phyloP scores from a whole-genome alignment of 2,888 invertebrate genomes.

The Drosophila ezoana region DNA sequence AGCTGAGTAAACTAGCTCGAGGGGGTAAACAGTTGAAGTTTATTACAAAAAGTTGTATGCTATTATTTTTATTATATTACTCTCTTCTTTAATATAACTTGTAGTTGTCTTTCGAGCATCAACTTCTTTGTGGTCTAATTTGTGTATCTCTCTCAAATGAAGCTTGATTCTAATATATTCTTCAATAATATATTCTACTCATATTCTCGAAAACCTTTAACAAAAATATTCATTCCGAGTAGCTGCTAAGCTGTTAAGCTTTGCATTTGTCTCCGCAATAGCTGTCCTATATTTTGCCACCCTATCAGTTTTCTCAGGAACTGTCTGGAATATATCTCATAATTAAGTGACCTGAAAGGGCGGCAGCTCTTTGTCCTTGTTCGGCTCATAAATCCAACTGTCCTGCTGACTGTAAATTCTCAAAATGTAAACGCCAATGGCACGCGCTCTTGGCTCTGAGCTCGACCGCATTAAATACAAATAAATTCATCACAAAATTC shows the following conservation, averaged over 20 bases:
- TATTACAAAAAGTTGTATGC: too few species aligned
- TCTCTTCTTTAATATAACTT: too few species aligned
- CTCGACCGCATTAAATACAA: slow-evolving; percentile 68
- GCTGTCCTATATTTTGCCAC: slow-evolving; percentile 6
- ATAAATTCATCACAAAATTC: slow-evolving; percentile 73
- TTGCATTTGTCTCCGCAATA: neutral
- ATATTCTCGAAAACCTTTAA: neutral
- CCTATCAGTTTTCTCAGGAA: slow-evolving; percentile 38
- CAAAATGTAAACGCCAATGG: slow-evolving; percentile 57
- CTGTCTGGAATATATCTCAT: slow-evolving; percentile 57
- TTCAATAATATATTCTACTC: too few species aligned
- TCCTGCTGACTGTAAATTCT: slow-evolving; percentile 38
- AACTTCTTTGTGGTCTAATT: too few species aligned
- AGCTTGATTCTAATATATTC: too few species aligned
- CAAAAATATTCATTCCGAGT: neutral
- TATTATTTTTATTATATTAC: too few species aligned
- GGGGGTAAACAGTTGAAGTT: too few species aligned
- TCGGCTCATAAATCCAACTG: slow-evolving; percentile 31
- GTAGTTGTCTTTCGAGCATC: too few species aligned
- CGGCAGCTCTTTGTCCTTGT: slow-evolving; percentile 50
- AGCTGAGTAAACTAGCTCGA: neutral
- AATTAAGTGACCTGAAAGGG: slow-evolving; percentile 54
- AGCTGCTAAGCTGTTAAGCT: neutral
- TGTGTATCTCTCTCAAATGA: too few species aligned
- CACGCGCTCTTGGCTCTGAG: slow-evolving; percentile 56